Base-by-base conservation (phyloP, 2,888 invertebrate genomes). In the Nematopogon swammerdamellus region DNA sequence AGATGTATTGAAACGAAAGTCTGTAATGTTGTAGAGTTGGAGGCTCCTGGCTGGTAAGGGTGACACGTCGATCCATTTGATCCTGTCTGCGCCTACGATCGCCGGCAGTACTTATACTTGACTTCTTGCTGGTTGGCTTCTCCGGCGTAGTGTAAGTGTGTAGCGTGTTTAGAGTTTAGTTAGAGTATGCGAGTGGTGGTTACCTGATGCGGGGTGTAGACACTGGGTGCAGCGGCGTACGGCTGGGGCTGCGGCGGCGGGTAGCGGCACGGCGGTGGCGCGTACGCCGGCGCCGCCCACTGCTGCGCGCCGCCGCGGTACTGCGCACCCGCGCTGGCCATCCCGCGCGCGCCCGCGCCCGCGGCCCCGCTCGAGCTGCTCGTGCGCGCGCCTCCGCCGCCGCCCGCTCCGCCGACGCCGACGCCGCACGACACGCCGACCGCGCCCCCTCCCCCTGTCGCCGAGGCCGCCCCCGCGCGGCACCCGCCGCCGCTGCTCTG, bases 321-420 rank as follows among this genome's bases (percentile, higher is more conserved):
- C 67, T 76, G 75, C 58, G 81, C 72, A 81, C 77, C 68, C 68
- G 81, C 70, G 80, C 80, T 71, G 74, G 81, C 70, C 77, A 79
- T 67, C 63, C 77, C 72, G 76, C 80, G 71, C 75, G 74, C 68
- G 72, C 79, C 68, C 65, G 72, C 70, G 71, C 75, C 67, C 68
- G 64, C 69, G 77, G 68, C 63, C 63, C 79, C 72, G 72, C 75
- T 63, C 64, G 76, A 70, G 69, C 73, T 61, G 65, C 80, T 68
- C 75, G 82, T 65, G n/a, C n/a, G n/a, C n/a, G n/a, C n/a, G n/a
- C n/a, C n/a, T n/a, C n/a, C n/a, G n/a, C n/a, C n/a, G n/a, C n/a
- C 25, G 70, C 65, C 25, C 25, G 5, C 25, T 4, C 5, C 64
- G 65, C 81, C 67, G 76, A 81, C 64, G 68, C 70, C 60, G 64